Evolutionary conservation across 2,113 vertebrate genomes (phyloP), one percentile per base, ranked within the genome.

Genomic region (Centropus unirufus): DNA sequence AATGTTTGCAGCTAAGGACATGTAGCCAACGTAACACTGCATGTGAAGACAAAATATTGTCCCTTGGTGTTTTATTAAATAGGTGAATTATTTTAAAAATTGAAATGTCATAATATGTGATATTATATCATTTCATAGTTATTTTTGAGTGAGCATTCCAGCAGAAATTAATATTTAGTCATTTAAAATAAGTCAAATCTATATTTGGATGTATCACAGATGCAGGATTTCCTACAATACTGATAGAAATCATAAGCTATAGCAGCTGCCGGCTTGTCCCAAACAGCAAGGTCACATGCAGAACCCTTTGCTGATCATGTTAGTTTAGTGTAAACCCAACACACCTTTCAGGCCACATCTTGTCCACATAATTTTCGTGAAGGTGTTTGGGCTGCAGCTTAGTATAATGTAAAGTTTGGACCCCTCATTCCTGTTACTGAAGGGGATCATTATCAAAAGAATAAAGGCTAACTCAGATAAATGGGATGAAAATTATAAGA

Each of bases 251-350:
- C 24, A 42, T 12, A 75, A 81, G 49, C 11, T 72, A 24, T 30
- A 20, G 44, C 79, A 92, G 57, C 44, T 87, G 44, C 24, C 5
- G 2, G 12, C 52, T 72, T 75, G 44, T 51, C 52, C n/a, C 2
- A 2, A 84, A 22, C 46, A 79, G 9, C 62, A 93, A 81, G 73
- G 86, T 94, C 92, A 90, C 0, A 4, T 17, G 62, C 85, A 93
- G 57, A 94, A 67, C 47, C 26, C 69, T 61, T 34, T 49, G 74
- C n/a, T 79, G 83, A 52, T 81, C 47, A 34, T 39, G 47, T n/a
- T 14, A 57, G 86, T 94, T 95, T 96, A 96, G 77, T 55, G 88
- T 90, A 94, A 93, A 95, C 42, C 6, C 9, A 93, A 46, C 83
- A 61, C 54, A 82, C 61, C 47, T 90, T 54, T 27, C 21, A 61